phyloP scores from a whole-genome alignment of 2,113 vertebrate species.

The Neomonachus schauinslandi region DNA sequence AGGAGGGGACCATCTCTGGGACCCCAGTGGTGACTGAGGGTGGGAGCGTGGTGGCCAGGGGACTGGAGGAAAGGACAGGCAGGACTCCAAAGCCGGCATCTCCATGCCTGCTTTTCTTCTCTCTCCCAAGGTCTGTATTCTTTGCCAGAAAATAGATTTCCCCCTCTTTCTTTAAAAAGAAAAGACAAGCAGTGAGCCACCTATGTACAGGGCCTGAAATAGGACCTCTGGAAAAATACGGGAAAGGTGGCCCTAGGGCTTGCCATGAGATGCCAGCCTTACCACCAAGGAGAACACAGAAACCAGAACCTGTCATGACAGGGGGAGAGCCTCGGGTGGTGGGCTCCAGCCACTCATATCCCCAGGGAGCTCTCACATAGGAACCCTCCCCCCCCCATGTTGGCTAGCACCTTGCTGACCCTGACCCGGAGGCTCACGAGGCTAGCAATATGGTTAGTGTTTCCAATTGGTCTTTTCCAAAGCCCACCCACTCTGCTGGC shows the following conservation, averaged over 20 bases:
- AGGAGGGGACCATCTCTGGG: neutral
- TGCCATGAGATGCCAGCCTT: fast-evolving
- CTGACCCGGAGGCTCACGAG: fast-evolving
- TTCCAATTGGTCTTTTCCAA: neutral
- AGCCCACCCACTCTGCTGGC: neutral
- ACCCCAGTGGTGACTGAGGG: neutral
- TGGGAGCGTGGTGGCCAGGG: neutral
- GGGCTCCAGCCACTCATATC: fast-evolving
- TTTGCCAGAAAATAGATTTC: neutral
- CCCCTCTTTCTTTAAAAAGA: neutral
- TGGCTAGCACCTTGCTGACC: fast-evolving
- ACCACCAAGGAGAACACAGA: fast-evolving
- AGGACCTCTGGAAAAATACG: neutral
- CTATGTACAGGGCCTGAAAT: neutral
- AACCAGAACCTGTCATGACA: neutral
- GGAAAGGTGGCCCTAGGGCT: neutral
- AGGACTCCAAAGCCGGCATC: fast-evolving
- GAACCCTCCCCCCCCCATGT: fast-evolving
- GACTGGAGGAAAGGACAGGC: neutral
- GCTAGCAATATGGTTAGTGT: fast-evolving
- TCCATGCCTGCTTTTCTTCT: neutral
- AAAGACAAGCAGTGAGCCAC: neutral
- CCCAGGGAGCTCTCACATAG: fast-evolving
- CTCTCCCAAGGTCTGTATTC: neutral
- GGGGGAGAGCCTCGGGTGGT: fast-evolving